A percentile compares a stretch with the other conserved stretches of the same genome.
These are phyloP conservation scores for Monomorium pharaonis DNA, from an alignment of 1,140 invertebrate species.

Conservation along the genomic window DNA sequence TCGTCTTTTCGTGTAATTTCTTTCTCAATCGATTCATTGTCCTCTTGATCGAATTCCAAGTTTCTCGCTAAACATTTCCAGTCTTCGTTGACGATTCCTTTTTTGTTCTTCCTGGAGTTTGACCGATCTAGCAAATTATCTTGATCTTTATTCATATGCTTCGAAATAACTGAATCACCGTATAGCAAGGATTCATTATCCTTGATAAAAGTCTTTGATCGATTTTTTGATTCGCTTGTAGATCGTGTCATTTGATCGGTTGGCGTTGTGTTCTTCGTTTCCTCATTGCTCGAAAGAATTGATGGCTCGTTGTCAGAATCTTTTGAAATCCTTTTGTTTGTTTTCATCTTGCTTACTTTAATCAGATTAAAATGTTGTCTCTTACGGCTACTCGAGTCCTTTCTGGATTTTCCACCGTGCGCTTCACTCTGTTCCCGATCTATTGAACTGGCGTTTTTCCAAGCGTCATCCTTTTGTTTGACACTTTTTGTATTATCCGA, in stretches of 20 bases:
- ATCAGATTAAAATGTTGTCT: background rate
- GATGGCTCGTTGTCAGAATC: constrained; percentile 53
- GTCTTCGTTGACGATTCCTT: background rate
- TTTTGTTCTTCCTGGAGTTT: constrained; percentile 27
- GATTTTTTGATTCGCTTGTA: constrained; percentile 58
- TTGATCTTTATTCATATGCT: background rate
- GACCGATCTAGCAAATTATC: constrained; percentile 16
- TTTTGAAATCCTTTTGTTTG: constrained; percentile 74
- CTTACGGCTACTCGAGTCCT: background rate
- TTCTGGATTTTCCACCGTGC: background rate
- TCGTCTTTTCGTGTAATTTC: background rate
- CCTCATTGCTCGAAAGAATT: background rate
- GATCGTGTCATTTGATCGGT: constrained; percentile 22
- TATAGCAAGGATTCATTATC: constrained; percentile 44
- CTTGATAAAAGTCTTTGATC: constrained; percentile 41
- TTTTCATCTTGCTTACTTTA: constrained; percentile 76
- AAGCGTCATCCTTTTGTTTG: constrained; percentile 1
- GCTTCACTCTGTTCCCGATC: background rate
- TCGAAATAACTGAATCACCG: constrained; percentile 9
- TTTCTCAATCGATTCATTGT: background rate
- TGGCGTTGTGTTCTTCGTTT: constrained; percentile 23
- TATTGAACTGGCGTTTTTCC: background rate
- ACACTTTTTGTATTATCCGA: background rate
- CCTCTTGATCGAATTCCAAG: background rate
- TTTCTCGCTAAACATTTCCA: constrained; percentile 35